Conservation (phyloP, 2,113 vertebrate genomes). For the Benitochromis conjunctus region DNA sequence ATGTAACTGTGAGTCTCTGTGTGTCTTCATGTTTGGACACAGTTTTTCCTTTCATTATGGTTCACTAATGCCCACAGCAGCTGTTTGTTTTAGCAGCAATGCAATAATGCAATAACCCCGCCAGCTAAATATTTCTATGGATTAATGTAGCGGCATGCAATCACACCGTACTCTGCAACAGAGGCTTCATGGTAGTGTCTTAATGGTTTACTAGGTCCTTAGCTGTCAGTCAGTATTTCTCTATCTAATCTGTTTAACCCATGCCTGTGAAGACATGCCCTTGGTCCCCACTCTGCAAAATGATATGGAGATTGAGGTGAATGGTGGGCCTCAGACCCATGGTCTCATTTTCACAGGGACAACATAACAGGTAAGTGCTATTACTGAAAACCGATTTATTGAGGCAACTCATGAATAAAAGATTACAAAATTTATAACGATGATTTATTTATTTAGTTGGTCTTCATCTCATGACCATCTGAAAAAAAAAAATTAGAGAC, state of each 20-base stretch:
- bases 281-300: constrained; percentile 31
- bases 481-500: background rate
- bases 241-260: constrained; percentile 19
- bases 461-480: constrained; percentile 32
- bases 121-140: background rate
- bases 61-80: background rate
- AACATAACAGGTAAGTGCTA: constrained; percentile 48
- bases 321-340: constrained; percentile 24
- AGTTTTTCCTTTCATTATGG: background rate
- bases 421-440: constrained; percentile 40
- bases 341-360: constrained; percentile 66
- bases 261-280: background rate
- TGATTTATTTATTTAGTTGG: constrained; percentile 56
- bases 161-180: background rate
- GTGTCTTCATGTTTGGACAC: background rate
- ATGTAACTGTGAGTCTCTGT: background rate
- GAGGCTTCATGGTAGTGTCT: background rate
- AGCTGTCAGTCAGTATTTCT: constrained; percentile 8
- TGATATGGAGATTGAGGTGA: constrained; percentile 62
- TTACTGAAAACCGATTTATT: constrained; percentile 63
- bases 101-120: background rate
- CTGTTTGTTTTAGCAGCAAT: background rate
- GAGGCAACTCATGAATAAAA: constrained; percentile 69
- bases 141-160: background rate
- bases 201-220: background rate